phyloP scores from a whole-genome alignment of 2,113 vertebrate species.

The Hemichromis elongatus region DNA sequence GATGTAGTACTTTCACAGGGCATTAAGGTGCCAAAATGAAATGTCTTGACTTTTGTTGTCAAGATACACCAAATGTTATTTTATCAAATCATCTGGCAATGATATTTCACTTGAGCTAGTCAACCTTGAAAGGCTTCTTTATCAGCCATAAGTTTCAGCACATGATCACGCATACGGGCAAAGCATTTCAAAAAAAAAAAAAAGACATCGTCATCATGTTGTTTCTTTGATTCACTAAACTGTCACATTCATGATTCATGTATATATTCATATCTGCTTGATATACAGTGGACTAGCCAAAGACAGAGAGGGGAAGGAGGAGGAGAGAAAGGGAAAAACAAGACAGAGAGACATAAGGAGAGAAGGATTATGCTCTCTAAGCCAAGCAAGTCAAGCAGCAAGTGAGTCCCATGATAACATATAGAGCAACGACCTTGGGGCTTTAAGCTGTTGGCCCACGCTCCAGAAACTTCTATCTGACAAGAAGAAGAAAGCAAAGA shows the following conservation, averaged over 20 bases:
- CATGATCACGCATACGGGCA: background rate
- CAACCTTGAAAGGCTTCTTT: conserved; percentile 18
- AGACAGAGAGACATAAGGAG: background rate
- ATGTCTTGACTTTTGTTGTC: conserved; percentile 63
- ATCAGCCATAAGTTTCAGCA: background rate
- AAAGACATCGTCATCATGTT: background rate
- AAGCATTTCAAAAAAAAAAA: background rate
- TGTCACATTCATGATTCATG: background rate
- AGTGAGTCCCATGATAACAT: conserved; percentile 16
- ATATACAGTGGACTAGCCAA: background rate
- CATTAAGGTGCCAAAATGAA: conserved; percentile 27
- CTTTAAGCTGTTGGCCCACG: background rate
- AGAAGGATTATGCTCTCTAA: conserved; percentile 13
- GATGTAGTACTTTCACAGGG: conserved; percentile 39
- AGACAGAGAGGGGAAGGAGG: background rate
- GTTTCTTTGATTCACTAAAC: conserved; percentile 13
- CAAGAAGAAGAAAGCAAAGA: background rate
- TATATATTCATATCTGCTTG: conserved; percentile 19
- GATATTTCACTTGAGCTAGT: background rate
- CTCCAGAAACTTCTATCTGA: conserved; percentile 5
- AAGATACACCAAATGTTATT: conserved; percentile 48
- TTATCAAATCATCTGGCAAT: conserved; percentile 16
- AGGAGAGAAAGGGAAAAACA: background rate
- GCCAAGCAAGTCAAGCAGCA: conserved; percentile 14
- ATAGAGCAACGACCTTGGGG: conserved; percentile 5